Evolutionary conservation across 1,140 invertebrate species (phyloP), one percentile per base, ranked within the genome.

Genomic region (Nebria ingens): DNA sequence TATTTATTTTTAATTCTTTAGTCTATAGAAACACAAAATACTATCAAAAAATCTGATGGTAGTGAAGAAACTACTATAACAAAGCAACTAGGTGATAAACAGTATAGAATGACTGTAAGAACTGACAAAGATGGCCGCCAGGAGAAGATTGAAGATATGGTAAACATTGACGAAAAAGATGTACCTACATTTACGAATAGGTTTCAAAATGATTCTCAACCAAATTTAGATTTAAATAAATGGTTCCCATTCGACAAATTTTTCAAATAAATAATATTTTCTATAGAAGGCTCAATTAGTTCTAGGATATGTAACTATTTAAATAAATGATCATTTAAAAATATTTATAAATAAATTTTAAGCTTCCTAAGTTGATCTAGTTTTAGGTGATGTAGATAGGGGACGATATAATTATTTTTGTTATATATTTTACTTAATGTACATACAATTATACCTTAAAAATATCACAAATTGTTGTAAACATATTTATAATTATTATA

Each of bases 21-120:
- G 71, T 69, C 67, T 13, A 59, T 72, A 45, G 73, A 78, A 63
- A 66, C 73, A 60, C 67, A 68, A 21, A 64, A 64, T 59, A 71
- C 70, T 19, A 62, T 76, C 9, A 70, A 56, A 60, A 77, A 79
- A 58, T 74, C 64, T 52, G 60, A 74, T 52, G 76, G 77, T 19
- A 77, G 73, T 59, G 65, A 75, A 53, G 71, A 78, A 61, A 74
- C 68, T 2, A 76, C 66, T 19, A 59, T 77, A 2, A 75, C 71
- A 40, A 64, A 64, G 40, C 63, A 71, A 65, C 63, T 69, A 22
- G 72, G 68, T 4, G 71, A 76, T 55, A 73, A 77, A 64, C 69
- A 69, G 51, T 68, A 76, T 42, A 71, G 68, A 11, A 51, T 74
- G 20, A 68, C 68, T 15, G 71, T 62, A 25, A 71, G 62, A 59